Conservation (phyloP, 2,797 vertebrate genomes). For the Ispidina lecontei region DNA sequence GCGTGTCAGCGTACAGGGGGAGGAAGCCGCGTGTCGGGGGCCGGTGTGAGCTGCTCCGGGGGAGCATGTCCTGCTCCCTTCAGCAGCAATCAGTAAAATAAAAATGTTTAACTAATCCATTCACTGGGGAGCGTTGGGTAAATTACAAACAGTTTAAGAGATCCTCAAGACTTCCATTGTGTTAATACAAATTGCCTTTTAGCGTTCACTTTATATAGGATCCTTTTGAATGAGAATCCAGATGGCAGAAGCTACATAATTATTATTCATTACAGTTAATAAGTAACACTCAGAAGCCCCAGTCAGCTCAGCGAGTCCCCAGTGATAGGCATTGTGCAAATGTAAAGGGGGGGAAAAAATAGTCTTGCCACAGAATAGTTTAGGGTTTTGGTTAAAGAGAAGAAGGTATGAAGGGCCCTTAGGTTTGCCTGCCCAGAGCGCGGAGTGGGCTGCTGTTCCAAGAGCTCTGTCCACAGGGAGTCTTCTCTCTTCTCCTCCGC, state of each 20-base stretch:
- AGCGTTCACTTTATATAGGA: slow-evolving; percentile 30
- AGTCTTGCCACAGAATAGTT: neutral
- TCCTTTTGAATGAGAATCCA: slow-evolving; percentile 56
- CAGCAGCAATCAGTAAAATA: slow-evolving; percentile 2
- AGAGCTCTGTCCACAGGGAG: neutral
- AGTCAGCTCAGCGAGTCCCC: neutral
- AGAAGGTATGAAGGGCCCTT: neutral
- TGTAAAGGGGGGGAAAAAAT: neutral
- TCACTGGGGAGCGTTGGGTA: slow-evolving; percentile 45
- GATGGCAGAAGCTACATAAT: slow-evolving; percentile 63
- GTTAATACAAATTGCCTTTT: slow-evolving; percentile 58
- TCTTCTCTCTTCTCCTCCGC: neutral
- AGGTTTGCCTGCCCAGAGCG: neutral
- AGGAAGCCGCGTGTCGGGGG: neutral
- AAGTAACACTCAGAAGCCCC: slow-evolving; percentile 52
- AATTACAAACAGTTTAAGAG: slow-evolving; percentile 57
- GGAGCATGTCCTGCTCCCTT: neutral
- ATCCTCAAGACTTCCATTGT: slow-evolving; percentile 57
- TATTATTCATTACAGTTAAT: slow-evolving; percentile 68
- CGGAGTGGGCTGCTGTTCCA: neutral
- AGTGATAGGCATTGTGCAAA: neutral
- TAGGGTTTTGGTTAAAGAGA: neutral
- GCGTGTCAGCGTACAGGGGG: neutral
- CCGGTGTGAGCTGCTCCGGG: rapidly evolving
- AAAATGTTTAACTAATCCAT: slow-evolving; percentile 68